Conservation (phyloP, 1,140 invertebrate species). For the Contarinia nasturtii region DNA sequence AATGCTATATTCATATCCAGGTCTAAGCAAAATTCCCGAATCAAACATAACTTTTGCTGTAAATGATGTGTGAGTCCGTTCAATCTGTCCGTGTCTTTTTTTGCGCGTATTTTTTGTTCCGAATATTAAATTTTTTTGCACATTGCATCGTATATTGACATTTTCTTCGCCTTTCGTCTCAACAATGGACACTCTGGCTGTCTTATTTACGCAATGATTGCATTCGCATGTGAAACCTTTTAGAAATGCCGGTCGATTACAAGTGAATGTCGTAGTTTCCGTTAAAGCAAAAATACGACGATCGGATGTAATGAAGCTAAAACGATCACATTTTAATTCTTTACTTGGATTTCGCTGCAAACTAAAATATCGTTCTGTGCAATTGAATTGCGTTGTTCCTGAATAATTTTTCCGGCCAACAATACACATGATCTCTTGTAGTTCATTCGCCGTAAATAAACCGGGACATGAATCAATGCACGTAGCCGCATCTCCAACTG, state of each 20-base stretch:
- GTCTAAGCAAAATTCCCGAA: too few species aligned
- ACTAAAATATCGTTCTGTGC: not conserved
- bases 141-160: too few species aligned
- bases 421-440: not conserved
- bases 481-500: not conserved
- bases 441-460: not conserved
- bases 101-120: too few species aligned
- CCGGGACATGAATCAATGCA: not conserved
- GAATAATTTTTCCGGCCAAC: not conserved
- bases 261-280: not conserved
- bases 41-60: too few species aligned
- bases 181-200: too few species aligned
- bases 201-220: conserved; percentile 23
- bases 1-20: too few species aligned
- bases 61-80: too few species aligned
- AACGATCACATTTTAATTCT: not conserved
- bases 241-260: not conserved
- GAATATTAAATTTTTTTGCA: too few species aligned
- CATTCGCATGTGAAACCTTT: conserved; percentile 19
- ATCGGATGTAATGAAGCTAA: not conserved
- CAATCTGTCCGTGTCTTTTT: too few species aligned
- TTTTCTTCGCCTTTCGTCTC: too few species aligned
- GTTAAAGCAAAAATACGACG: not conserved
- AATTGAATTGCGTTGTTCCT: not conserved
- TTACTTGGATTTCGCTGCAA: not conserved